Percentiles rank a stretch among this genome's conserved stretches.
Evolutionary conservation across 2,888 invertebrate genomes (phyloP).

Genomic region (Caenorhabditis sp.): DNA sequence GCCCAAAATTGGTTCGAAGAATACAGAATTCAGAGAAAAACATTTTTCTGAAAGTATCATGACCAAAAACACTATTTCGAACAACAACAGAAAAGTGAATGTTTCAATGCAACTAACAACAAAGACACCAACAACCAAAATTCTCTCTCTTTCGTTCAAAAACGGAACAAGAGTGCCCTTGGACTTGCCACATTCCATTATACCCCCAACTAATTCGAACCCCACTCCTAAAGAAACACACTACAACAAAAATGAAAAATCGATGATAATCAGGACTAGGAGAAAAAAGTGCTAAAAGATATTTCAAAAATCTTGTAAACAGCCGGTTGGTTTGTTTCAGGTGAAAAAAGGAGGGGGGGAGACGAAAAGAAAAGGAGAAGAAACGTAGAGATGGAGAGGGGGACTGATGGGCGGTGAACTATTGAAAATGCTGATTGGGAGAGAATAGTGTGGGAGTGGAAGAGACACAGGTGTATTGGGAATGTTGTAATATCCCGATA

Average conservation of each 20-base stretch:
- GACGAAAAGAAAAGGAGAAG: conserved; percentile 15
- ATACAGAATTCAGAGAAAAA: too few species aligned
- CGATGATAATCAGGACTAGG: background rate
- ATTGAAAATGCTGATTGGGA: background rate
- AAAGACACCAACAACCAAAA: background rate
- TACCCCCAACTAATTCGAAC: too few species aligned
- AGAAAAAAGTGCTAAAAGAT: background rate
- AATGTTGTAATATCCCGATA: background rate
- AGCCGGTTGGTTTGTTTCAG: conserved; percentile 9
- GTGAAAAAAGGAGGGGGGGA: conserved; percentile 14
- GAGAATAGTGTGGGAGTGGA: background rate
- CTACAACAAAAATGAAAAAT: too few species aligned
- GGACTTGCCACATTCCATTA: too few species aligned
- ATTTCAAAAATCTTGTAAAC: background rate
- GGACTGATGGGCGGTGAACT: conserved; percentile 3
- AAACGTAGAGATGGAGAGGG: conserved; percentile 2
- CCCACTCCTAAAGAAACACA: too few species aligned
- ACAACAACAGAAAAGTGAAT: background rate
- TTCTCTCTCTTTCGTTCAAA: too few species aligned
- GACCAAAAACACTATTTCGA: too few species aligned
- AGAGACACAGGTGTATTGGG: background rate
- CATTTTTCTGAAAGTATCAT: too few species aligned
- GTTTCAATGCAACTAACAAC: background rate
- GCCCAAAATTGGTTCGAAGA: too few species aligned
- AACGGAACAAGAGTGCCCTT: too few species aligned